A percentile compares a stretch with the other conserved stretches of the same genome.
These are phyloP conservation scores for Bombycilla garrulus DNA, from an alignment of 2,113 vertebrate genomes.

Conservation along the genomic window DNA sequence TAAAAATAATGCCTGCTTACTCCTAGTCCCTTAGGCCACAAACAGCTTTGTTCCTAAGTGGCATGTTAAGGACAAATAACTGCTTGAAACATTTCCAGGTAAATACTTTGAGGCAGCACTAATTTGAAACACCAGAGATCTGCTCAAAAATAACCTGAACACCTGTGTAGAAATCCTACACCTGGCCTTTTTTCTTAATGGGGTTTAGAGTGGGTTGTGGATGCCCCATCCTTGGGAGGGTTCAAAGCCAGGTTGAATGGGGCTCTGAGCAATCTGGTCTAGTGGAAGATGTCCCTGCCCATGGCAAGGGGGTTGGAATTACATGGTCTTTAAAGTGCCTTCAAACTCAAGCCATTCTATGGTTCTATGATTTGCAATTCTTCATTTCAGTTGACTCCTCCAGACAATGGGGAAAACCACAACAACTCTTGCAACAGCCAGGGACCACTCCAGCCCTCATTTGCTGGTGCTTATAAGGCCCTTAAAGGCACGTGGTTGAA, in stretches of 20 bases:
- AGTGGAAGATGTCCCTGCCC: not conserved
- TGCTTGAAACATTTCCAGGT: not conserved
- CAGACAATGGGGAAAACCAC: not conserved
- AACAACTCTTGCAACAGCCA: not conserved
- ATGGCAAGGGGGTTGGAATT: not conserved
- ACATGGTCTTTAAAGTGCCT: not conserved
- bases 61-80: not conserved
- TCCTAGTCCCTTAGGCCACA: not conserved
- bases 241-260: not conserved
- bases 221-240: not conserved
- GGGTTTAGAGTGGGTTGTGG: not conserved
- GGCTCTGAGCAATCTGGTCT: not conserved
- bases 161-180: not conserved
- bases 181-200: not conserved
- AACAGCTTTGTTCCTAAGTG: not conserved
- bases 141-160: not conserved
- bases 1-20: not conserved
- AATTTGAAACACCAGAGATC: not conserved
- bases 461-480: not conserved
- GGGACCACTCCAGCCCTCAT: not conserved
- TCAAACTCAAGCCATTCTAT: not conserved
- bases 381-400: rapidly evolving
- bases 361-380: not conserved
- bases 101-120: not conserved
- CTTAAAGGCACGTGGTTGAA: not conserved